phyloP scores from a whole-genome alignment of 2,888 invertebrate genomes.

The Phyllotreta cruciferae region DNA sequence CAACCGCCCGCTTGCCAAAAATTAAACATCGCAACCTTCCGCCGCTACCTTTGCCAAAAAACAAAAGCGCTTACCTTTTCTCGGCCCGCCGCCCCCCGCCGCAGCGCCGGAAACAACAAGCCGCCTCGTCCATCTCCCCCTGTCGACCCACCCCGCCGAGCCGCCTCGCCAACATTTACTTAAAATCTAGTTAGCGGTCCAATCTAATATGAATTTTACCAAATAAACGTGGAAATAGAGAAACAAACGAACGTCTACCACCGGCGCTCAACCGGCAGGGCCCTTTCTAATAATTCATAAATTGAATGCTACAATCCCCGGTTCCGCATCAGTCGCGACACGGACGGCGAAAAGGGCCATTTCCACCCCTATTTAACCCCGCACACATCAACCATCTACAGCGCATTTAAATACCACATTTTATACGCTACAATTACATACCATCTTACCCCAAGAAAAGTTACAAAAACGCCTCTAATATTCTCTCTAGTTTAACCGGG shows the following conservation, averaged over 20 bases:
- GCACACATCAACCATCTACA: too few species aligned
- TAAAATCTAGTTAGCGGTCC: conserved; percentile 53
- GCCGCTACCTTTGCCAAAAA: conserved; percentile 20
- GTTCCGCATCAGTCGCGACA: conserved; percentile 56
- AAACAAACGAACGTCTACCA: conserved; percentile 44
- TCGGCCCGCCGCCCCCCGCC: conserved; percentile 28
- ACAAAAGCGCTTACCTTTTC: conserved; percentile 28
- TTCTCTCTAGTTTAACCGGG: neutral
- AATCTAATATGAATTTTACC: conserved; percentile 59
- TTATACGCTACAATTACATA: too few species aligned
- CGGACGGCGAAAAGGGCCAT: conserved; percentile 31
- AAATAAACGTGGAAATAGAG: conserved; percentile 49
- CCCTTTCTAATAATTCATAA: conserved; percentile 60
- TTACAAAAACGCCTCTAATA: too few species aligned
- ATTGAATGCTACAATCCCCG: conserved; percentile 62
- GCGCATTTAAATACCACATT: too few species aligned
- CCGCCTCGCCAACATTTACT: conserved; percentile 45
- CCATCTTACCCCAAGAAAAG: too few species aligned
- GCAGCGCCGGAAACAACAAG: conserved; percentile 39
- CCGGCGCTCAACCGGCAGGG: conserved; percentile 43
- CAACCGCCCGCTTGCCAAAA: conserved; percentile 5
- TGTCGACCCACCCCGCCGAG: conserved; percentile 27
- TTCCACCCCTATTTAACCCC: neutral
- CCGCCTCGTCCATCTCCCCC: conserved; percentile 28
- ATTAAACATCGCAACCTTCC: conserved; percentile 15